These are phyloP conservation scores for Drosophila affinis DNA, from an alignment of 2,888 invertebrate genomes.

Conservation along the genomic window DNA sequence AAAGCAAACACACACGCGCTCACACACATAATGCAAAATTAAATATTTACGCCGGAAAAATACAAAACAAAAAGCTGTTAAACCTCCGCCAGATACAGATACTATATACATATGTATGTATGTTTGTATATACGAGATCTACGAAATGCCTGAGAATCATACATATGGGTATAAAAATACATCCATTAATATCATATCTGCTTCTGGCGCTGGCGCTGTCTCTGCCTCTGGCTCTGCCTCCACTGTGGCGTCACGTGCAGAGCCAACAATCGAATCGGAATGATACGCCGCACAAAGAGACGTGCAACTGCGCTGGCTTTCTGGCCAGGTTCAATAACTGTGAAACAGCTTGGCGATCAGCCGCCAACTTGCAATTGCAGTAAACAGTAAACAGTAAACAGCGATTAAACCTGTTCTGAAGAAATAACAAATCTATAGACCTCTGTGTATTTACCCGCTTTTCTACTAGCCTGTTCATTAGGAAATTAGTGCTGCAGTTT, in stretches of 20 bases:
- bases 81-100: constrained; percentile 12
- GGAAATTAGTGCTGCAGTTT: constrained; percentile 18
- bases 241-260: constrained; percentile 25
- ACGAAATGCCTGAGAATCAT: constrained; percentile 11
- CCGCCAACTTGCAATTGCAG: constrained; percentile 17
- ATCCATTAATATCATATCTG: constrained; percentile 28
- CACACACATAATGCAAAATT: constrained; percentile 46
- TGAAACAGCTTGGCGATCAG: constrained; percentile 15
- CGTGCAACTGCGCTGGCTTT: constrained; percentile 19
- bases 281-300: constrained; percentile 3
- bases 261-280: constrained; percentile 18
- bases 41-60: constrained; percentile 63
- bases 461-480: constrained; percentile 19
- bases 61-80: constrained; percentile 39
- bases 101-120: neutral
- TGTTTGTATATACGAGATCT: constrained; percentile 5
- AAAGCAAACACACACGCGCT: constrained; percentile 22
- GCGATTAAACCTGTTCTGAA: constrained; percentile 33
- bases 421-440: constrained; percentile 22
- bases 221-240: neutral
- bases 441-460: constrained; percentile 8
- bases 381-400: constrained; percentile 40
- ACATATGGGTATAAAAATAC: constrained; percentile 29
- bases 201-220: neutral
- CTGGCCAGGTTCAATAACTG: constrained; percentile 42